These are phyloP conservation scores for Himalopsyche kuldschensis DNA, from an alignment of 2,888 invertebrate genomes.

Conservation along the genomic window DNA sequence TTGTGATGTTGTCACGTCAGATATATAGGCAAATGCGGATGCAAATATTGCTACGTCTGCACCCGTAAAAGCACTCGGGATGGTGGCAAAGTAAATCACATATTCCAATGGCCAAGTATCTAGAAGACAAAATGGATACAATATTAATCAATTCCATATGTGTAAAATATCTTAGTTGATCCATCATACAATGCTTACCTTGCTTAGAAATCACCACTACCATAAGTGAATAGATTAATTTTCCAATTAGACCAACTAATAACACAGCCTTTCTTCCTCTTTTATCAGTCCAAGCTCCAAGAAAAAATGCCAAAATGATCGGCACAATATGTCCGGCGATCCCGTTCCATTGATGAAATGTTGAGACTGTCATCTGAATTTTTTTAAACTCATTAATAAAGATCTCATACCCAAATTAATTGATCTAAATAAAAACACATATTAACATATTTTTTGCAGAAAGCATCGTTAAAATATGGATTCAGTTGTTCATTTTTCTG, in stretches of 20 bases:
- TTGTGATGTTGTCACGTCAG: conserved; percentile 71
- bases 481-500: not conserved
- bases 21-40: conserved; percentile 77
- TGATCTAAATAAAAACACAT: not conserved
- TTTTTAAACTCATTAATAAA: not conserved
- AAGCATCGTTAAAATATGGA: not conserved
- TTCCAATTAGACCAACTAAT: conserved; percentile 71
- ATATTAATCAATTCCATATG: too few relatives aligned
- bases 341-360: conserved; percentile 78
- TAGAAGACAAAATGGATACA: conserved; percentile 27
- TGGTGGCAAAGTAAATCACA: conserved; percentile 72
- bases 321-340: conserved; percentile 74
- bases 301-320: conserved; percentile 74
- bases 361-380: conserved; percentile 67
- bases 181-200: conserved; percentile 45
- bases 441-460: not conserved
- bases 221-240: conserved; percentile 75
- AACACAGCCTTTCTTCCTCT: conserved; percentile 75
- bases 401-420: not conserved
- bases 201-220: conserved; percentile 69
- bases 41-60: conserved; percentile 81
- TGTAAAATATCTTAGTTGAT: not conserved
- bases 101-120: conserved; percentile 73
- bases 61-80: conserved; percentile 77
- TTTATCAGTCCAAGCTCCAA: conserved; percentile 82